A percentile compares a stretch with the other conserved stretches of the same genome.
These are phyloP conservation scores for Pithys albifrons DNA, from an alignment of 2,113 vertebrate species.

Conservation along the genomic window DNA sequence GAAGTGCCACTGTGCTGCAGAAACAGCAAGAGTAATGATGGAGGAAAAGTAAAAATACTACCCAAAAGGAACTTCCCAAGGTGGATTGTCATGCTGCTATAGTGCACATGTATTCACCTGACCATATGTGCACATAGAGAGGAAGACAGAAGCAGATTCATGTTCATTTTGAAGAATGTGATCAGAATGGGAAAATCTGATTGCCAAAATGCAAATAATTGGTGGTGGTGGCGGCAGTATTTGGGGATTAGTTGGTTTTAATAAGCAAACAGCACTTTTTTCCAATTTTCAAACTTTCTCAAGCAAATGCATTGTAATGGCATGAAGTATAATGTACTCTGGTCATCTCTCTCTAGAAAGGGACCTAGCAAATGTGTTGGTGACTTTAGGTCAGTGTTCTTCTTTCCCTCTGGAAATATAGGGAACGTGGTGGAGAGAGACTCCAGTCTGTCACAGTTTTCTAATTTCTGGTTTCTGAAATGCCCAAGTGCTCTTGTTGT, in stretches of 20 bases:
- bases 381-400: not conserved
- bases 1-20: not conserved
- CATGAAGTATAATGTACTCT: not conserved
- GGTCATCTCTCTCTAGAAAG: not conserved
- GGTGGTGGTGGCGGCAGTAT: not conserved
- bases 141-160: not conserved
- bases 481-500: not conserved
- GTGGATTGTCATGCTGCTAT: not conserved
- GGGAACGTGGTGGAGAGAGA: not conserved
- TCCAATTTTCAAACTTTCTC: not conserved
- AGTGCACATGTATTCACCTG: not conserved
- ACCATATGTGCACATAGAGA: rapidly evolving
- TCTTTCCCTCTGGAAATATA: not conserved
- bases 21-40: not conserved
- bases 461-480: not conserved
- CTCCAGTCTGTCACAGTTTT: not conserved
- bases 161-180: rapidly evolving
- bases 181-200: not conserved
- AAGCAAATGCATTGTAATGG: not conserved
- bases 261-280: not conserved
- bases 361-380: not conserved
- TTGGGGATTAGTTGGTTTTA: not conserved
- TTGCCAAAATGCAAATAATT: not conserved
- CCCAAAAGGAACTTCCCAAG: not conserved
- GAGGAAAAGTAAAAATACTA: not conserved